Percentiles rank a stretch among this genome's conserved stretches.
phyloP scores from a whole-genome alignment of 2,113 vertebrate species.

The Leucopsar rothschildi region DNA sequence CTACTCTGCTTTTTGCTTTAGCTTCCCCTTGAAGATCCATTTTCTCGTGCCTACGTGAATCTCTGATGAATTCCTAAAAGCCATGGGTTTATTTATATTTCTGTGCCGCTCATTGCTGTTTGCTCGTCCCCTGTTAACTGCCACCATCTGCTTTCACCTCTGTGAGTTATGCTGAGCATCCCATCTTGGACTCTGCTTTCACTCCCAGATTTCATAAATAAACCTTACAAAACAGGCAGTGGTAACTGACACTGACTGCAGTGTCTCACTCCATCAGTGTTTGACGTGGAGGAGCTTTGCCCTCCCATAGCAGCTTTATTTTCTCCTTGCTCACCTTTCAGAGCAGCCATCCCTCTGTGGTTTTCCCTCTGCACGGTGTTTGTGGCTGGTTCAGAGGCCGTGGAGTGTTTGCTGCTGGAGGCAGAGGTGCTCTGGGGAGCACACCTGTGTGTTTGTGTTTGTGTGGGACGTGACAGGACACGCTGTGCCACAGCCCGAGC shows the following conservation, averaged over 20 bases:
- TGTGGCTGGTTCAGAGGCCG: not conserved
- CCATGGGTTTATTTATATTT: not conserved
- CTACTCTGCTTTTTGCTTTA: not conserved
- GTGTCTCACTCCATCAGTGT: rapidly evolving
- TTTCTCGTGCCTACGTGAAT: not conserved
- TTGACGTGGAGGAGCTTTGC: not conserved
- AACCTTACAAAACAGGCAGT: not conserved
- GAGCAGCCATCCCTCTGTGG: not conserved
- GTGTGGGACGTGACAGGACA: not conserved
- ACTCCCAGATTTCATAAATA: not conserved
- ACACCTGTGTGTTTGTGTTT: rapidly evolving
- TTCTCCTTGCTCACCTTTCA: not conserved
- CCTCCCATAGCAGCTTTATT: not conserved
- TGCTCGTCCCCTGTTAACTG: not conserved
- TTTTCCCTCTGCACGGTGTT: not conserved
- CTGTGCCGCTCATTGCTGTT: not conserved
- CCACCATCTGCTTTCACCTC: not conserved
- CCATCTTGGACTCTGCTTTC: not conserved
- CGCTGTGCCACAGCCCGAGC: rapidly evolving
- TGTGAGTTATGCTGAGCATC: not conserved
- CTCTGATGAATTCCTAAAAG: not conserved
- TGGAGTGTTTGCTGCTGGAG: not conserved
- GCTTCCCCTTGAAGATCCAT: not conserved
- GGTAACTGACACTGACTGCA: not conserved
- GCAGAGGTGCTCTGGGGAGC: not conserved